A percentile compares a stretch with the other conserved stretches of the same genome.
These are phyloP conservation scores for Pituophis catenifer DNA, from an alignment of 2,113 vertebrate genomes.

Conservation along the genomic window DNA sequence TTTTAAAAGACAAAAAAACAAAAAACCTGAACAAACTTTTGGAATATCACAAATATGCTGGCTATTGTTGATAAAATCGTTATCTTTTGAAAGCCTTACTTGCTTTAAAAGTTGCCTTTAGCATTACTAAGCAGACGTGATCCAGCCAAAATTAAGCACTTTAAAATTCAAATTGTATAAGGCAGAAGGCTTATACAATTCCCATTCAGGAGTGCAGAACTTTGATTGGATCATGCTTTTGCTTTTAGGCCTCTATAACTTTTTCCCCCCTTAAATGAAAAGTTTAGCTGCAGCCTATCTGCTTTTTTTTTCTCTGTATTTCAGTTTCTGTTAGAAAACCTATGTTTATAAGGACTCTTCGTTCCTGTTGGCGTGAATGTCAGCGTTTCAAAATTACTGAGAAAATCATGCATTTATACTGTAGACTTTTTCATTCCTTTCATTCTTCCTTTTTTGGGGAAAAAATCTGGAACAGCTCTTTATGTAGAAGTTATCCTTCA, in stretches of 20 bases:
- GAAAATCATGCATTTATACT: neutral
- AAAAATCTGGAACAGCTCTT: constrained; percentile 32
- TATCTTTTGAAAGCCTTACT: constrained; percentile 63
- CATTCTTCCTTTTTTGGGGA: constrained; percentile 35
- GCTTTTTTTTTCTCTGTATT: neutral
- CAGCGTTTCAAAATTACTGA: constrained; percentile 55
- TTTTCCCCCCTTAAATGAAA: constrained; percentile 31
- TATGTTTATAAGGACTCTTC: constrained; percentile 60
- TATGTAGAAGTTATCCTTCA: constrained; percentile 23
- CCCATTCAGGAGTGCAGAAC: neutral
- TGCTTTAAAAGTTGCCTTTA: constrained; percentile 57
- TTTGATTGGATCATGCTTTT: neutral
- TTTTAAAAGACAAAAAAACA: constrained; percentile 37
- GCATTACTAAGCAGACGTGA: neutral
- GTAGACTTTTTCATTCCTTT: constrained; percentile 33
- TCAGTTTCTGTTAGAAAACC: constrained; percentile 43
- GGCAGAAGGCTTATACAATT: neutral
- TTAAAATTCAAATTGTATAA: neutral
- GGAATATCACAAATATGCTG: constrained; percentile 48
- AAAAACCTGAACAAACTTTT: constrained; percentile 46
- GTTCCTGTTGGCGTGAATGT: constrained; percentile 49
- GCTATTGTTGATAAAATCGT: constrained; percentile 49
- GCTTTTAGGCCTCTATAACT: neutral
- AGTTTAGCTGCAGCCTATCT: constrained; percentile 16
- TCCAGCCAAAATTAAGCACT: neutral